Percentiles rank a stretch among this genome's conserved stretches.
These are phyloP conservation scores for Stegostoma tigrinum DNA, from an alignment of 2,113 vertebrate species.

Conservation along the genomic window DNA sequence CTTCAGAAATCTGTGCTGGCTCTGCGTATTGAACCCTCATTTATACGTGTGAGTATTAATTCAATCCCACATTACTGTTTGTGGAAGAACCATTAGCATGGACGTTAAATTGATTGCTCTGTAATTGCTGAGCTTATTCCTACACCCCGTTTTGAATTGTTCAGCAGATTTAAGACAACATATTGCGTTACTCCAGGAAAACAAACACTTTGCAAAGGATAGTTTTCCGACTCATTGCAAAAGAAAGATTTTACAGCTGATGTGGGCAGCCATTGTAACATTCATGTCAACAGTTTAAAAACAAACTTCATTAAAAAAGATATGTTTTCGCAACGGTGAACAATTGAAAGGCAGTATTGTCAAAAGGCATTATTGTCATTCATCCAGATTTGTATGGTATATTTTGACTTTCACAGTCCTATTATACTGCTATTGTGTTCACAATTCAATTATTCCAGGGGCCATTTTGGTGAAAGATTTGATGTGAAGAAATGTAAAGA, in stretches of 20 bases:
- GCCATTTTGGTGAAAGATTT: constrained; percentile 20
- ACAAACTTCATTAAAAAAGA: neutral
- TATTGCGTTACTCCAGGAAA: neutral
- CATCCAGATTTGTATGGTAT: neutral
- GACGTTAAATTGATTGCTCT: too few species aligned
- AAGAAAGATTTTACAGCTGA: neutral
- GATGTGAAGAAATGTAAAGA: neutral
- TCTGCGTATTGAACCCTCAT: too few species aligned
- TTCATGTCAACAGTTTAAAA: neutral
- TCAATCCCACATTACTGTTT: too few species aligned
- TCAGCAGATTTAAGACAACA: neutral
- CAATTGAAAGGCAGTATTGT: neutral
- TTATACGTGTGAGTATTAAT: too few species aligned
- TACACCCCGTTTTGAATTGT: neutral
- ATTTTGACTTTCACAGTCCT: neutral
- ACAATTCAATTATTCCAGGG: neutral
- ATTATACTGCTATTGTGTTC: neutral
- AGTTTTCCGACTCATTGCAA: neutral
- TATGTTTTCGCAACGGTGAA: neutral
- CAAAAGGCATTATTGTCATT: neutral
- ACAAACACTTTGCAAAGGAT: neutral
- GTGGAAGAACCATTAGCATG: too few species aligned
- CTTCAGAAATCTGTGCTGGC: too few species aligned
- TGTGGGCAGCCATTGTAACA: neutral
- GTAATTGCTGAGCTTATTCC: too few species aligned